Conservation (phyloP, 2,113 vertebrate species). For the Elanus axillaris region DNA sequence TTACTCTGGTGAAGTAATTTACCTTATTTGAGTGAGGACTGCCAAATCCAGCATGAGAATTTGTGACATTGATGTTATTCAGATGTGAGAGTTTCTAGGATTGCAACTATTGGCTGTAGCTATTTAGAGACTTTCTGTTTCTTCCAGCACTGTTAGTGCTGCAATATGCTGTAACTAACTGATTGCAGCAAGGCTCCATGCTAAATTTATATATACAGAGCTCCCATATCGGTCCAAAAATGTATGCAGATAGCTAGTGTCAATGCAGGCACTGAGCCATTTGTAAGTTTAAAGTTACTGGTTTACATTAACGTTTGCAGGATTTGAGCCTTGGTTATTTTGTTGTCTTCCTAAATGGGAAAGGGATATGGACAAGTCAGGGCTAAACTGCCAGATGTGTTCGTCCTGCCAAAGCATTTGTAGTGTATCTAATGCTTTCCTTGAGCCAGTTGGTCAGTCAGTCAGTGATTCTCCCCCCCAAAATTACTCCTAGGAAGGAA, state of each 20-base stretch:
- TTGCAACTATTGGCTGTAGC: not conserved
- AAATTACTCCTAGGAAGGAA: not conserved
- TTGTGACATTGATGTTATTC: constrained; percentile 38
- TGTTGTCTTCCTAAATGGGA: constrained; percentile 12
- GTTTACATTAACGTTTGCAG: constrained; percentile 23
- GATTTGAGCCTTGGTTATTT: constrained; percentile 2
- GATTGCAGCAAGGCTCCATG: constrained; percentile 46
- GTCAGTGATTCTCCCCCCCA: not conserved
- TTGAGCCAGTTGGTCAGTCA: constrained; percentile 5
- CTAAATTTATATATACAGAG: constrained; percentile 33
- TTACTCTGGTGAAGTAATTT: constrained; percentile 13
- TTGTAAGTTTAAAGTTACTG: constrained; percentile 39
- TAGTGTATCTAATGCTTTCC: not conserved
- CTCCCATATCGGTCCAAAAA: constrained; percentile 10
- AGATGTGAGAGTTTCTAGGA: constrained; percentile 37
- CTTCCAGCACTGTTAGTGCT: constrained; percentile 10
- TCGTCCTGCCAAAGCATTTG: not conserved
- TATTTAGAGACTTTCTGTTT: constrained; percentile 27
- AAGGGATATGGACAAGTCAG: not conserved
- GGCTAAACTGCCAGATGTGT: constrained; percentile 1
- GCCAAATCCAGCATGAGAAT: constrained; percentile 23
- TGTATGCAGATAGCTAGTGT: not conserved
- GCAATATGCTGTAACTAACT: constrained; percentile 53
- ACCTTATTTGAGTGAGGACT: not conserved
- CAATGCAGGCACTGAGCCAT: not conserved